Evolutionary conservation across 2,113 vertebrate species (phyloP).

Genomic region (Hypocryptadius cinnamomeus): DNA sequence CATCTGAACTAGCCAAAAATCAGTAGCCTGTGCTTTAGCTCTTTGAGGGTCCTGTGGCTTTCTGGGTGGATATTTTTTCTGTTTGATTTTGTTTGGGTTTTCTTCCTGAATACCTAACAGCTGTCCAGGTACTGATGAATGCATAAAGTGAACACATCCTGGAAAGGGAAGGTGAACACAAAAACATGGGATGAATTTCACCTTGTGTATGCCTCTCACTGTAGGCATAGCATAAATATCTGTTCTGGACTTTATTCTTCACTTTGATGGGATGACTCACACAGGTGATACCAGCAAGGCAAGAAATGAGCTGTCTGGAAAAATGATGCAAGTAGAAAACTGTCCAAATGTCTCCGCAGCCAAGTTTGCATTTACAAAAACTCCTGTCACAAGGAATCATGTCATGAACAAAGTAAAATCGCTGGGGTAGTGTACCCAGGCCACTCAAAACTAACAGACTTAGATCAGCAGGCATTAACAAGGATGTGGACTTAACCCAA

Average conservation of each 20-base stretch:
- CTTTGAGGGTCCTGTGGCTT: neutral
- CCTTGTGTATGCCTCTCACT: neutral
- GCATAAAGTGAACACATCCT: neutral
- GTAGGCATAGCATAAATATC: fast-evolving
- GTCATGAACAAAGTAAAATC: neutral
- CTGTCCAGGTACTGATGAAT: neutral
- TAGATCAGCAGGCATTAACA: neutral
- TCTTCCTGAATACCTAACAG: neutral
- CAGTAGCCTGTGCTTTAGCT: neutral
- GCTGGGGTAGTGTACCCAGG: neutral
- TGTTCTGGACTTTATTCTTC: neutral
- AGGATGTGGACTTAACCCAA: neutral
- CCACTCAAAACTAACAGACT: neutral
- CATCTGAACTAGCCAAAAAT: neutral
- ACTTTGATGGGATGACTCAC: neutral
- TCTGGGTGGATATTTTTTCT: neutral
- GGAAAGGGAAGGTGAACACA: neutral
- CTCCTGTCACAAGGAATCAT: neutral
- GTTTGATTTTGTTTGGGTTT: neutral
- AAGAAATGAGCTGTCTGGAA: neutral
- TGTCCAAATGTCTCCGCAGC: neutral
- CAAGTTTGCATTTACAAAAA: neutral
- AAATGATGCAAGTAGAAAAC: neutral
- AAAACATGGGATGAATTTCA: neutral
- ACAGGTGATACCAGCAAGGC: neutral